Evolutionary conservation across 2,888 invertebrate genomes (phyloP).

Genomic region (Alitta virens): DNA sequence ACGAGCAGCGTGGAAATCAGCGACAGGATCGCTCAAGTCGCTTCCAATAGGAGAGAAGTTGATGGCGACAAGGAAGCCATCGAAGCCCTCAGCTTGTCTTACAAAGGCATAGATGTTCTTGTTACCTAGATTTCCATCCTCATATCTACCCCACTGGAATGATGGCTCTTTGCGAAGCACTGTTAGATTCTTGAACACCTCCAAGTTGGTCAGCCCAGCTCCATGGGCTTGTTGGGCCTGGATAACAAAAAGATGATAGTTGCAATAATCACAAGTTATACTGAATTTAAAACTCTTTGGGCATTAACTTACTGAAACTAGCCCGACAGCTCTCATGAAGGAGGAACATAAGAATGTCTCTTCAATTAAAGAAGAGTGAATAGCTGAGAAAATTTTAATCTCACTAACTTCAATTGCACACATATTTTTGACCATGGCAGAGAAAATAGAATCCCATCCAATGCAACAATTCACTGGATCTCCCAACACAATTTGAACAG

Average conservation of each 20-base stretch:
- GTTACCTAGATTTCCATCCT: conserved; percentile 27
- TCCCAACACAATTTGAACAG: too few relatives aligned
- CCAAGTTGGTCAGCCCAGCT: conserved; percentile 29
- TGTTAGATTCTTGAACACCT: conserved; percentile 37
- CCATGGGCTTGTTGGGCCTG: conserved; percentile 42
- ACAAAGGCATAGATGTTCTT: conserved; percentile 42
- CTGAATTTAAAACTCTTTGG: background rate
- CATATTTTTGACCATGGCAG: too few relatives aligned
- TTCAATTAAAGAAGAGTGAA: too few relatives aligned
- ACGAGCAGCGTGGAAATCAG: conserved; percentile 19
- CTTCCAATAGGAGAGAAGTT: conserved; percentile 36
- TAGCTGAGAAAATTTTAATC: too few relatives aligned
- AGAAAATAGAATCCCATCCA: too few relatives aligned
- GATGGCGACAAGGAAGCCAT: conserved; percentile 45
- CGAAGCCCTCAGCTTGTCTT: conserved; percentile 47
- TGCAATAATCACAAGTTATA: too few relatives aligned
- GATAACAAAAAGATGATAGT: background rate
- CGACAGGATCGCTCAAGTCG: conserved; percentile 3
- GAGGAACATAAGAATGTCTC: too few relatives aligned
- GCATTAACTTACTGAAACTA: background rate
- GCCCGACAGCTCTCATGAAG: too few relatives aligned
- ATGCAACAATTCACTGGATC: too few relatives aligned
- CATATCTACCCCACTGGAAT: conserved; percentile 44
- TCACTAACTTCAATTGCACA: too few relatives aligned
- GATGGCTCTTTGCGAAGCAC: conserved; percentile 43